A percentile compares a stretch with the other conserved stretches of the same genome.
phyloP scores from a whole-genome alignment of 1,140 invertebrate species.

The Sycophila sp. region DNA sequence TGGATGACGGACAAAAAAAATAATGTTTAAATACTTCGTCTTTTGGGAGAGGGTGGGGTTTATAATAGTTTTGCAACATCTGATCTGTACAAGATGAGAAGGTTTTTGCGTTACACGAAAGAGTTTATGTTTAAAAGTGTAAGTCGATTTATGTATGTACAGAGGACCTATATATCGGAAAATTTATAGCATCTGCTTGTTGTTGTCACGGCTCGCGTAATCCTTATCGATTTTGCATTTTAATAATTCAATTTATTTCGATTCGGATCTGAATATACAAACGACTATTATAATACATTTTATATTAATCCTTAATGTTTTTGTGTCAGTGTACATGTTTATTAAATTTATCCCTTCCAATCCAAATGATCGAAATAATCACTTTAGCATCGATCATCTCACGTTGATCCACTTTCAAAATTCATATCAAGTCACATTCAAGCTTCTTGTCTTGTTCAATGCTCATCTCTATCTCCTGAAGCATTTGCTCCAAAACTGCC shows the following conservation, averaged over 20 bases:
- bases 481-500: constrained; percentile 9
- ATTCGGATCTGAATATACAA: constrained; percentile 51
- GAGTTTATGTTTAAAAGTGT: constrained; percentile 39
- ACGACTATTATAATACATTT: constrained; percentile 63
- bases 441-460: too few species aligned
- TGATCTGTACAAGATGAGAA: constrained; percentile 39
- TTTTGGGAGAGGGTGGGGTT: constrained; percentile 3
- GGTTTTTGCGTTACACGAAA: constrained; percentile 24
- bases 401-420: too few species aligned
- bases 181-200: constrained; percentile 56
- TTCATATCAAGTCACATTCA: too few species aligned
- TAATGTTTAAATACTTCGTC: constrained; percentile 19
- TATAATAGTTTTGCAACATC: constrained; percentile 33
- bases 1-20: constrained; percentile 30
- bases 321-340: constrained; percentile 43
- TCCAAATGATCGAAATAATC: not conserved
- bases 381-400: too few species aligned
- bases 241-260: constrained; percentile 46
- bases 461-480: constrained; percentile 8
- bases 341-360: constrained; percentile 32
- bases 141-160: constrained; percentile 49
- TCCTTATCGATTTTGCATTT: constrained; percentile 52
- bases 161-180: constrained; percentile 50
- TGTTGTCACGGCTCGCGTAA: constrained; percentile 54
- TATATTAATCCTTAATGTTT: constrained; percentile 61